phyloP scores from a whole-genome alignment of 2,797 vertebrate genomes.

The Dipus sagitta region DNA sequence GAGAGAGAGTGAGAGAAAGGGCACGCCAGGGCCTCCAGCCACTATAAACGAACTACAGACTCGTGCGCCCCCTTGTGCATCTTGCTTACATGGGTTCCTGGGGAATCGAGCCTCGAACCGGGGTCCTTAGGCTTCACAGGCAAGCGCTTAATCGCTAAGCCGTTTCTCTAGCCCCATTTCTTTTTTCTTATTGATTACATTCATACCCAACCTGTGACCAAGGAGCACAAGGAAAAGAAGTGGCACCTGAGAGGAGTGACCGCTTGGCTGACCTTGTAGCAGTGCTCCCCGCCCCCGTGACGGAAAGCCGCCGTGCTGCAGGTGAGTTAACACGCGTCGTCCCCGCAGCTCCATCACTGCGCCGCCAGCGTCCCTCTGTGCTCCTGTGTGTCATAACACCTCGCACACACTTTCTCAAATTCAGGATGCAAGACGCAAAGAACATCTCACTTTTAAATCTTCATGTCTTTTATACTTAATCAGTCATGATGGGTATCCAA shows the following conservation, averaged over 20 bases:
- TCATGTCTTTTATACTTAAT: not conserved
- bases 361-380: not conserved
- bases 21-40: no score
- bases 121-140: no score
- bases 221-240: not conserved
- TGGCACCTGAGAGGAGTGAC: accelerated
- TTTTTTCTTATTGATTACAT: not conserved
- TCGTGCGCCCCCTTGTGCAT: no score
- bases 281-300: not conserved
- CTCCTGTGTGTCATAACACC: accelerated
- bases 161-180: no score
- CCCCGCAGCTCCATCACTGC: no score
- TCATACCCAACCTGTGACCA: not conserved
- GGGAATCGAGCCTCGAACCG: no score
- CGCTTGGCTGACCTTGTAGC: not conserved
- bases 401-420: not conserved
- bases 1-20: no score
- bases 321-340: no score
- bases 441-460: not conserved
- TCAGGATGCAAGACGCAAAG: not conserved
- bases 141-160: no score
- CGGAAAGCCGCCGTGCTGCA: no score
- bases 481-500: not conserved
- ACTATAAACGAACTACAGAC: no score
- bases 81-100: no score